A percentile compares a stretch with the other conserved stretches of the same genome.
These are phyloP conservation scores for Heliconius cydno DNA, from an alignment of 2,888 invertebrate species.

Conservation along the genomic window DNA sequence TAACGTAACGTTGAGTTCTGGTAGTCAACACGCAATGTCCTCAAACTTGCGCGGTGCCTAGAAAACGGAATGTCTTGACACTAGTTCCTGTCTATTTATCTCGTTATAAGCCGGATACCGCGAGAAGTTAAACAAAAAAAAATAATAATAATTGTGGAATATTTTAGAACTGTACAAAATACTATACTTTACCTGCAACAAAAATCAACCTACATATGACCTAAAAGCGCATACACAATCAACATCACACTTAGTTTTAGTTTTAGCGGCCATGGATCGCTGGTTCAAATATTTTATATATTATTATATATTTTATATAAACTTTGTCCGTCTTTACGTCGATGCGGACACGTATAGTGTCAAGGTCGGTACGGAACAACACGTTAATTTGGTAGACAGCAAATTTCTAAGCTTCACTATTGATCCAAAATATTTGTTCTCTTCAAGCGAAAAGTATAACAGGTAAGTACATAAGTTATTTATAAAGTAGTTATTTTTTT, in stretches of 20 bases:
- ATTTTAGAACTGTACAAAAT: background rate
- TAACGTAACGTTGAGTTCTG: too few relatives aligned
- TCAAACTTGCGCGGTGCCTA: too few relatives aligned
- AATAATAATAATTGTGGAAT: background rate
- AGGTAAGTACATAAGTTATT: slow-evolving; percentile 43
- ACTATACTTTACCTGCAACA: slow-evolving; percentile 14
- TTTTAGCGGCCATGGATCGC: slow-evolving; percentile 31
- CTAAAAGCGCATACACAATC: slow-evolving; percentile 7
- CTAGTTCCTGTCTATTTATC: background rate
- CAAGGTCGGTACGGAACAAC: slow-evolving; percentile 84
- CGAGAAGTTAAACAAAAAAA: background rate
- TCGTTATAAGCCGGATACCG: background rate
- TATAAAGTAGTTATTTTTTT: background rate
- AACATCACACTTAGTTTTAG: slow-evolving; percentile 24
- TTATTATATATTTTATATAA: slow-evolving; percentile 8
- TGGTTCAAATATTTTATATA: slow-evolving; percentile 11
- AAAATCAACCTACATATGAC: slow-evolving; percentile 1
- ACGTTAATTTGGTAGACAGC: slow-evolving; percentile 86
- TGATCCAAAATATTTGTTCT: slow-evolving; percentile 86
- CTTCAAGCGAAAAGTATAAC: slow-evolving; percentile 63
- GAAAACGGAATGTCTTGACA: background rate
- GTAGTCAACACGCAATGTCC: too few relatives aligned
- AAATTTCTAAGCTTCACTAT: slow-evolving; percentile 89
- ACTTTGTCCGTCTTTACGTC: slow-evolving; percentile 12
- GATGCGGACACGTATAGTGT: slow-evolving; percentile 78